Base-by-base conservation (phyloP, 2,888 invertebrate genomes). In the Meloe dianella region DNA sequence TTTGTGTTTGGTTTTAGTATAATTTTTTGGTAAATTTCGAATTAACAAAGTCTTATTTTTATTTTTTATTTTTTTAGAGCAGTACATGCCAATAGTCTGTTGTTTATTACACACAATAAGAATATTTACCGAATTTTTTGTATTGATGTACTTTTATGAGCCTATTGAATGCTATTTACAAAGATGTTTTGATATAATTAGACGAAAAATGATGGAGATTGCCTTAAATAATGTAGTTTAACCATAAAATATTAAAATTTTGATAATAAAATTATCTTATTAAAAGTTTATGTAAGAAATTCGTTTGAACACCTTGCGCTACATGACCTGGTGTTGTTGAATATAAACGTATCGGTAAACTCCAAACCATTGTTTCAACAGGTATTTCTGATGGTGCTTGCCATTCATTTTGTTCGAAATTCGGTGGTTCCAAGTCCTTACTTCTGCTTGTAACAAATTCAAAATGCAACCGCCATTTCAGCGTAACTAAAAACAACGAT, bases 281-380 rank as follows among this genome's bases (percentile, higher is more conserved):
- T 22, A 77, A 73, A 59, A 84, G 70, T 69, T 74, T 79, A 72
- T 83, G 82, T 57, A 80, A 75, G 30, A 78, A 79, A 73, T 83
- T 83, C 35, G 83, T 79, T 74, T 86, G 85, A 47, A 86, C 76
- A 75, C 90, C 89, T 76, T 91, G 91, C 57, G 91, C 90, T 24
- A 93, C 91, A 81, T 93, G 92, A 72, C 90, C 87, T 0, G 97
- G 96, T 71, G 94, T 90, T 7, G 97, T 95, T 0, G 98, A 95
- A 84, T 95, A 96, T 67, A 98, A 90, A 79, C 94, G 94, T 63
- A 99, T 92, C 0, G 98, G 97, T 63, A 98, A 86, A 85, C 98
- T 96, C 98, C 98, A 99, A 14, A 97, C 92, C 96, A 98, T 97
- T 0, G 98, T 98, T 85, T 99, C 98, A 66, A 98, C 97, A 12